Evolutionary conservation across 2,888 invertebrate species (phyloP).

Genomic region (Microplitis manilae): DNA sequence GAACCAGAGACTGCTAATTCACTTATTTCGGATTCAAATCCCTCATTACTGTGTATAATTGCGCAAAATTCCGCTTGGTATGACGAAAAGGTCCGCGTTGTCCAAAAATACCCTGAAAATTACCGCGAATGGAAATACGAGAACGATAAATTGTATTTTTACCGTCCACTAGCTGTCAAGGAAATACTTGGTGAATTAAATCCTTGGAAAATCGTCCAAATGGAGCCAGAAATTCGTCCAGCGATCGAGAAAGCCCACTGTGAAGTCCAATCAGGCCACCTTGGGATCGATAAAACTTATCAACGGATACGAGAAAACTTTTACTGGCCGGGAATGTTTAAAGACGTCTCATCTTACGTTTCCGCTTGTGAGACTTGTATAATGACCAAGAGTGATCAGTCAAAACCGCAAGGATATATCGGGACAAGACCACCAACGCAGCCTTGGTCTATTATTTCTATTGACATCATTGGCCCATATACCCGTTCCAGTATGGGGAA

Average conservation of each 20-base stretch:
- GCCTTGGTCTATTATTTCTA: constrained; percentile 39
- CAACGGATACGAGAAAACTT: constrained; percentile 9
- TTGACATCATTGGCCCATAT: constrained; percentile 24
- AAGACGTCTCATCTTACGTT: constrained; percentile 29
- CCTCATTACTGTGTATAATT: background rate
- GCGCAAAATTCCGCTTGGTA: constrained; percentile 43
- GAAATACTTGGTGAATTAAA: constrained; percentile 36
- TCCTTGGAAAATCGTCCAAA: constrained; percentile 33
- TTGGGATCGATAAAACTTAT: constrained; percentile 41
- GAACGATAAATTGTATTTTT: constrained; percentile 24
- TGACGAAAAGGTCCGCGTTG: constrained; percentile 26
- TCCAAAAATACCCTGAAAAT: constrained; percentile 13
- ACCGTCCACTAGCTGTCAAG: constrained; percentile 31
- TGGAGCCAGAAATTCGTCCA: background rate
- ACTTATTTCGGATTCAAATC: too few relatives aligned
- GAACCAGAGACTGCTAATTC: background rate
- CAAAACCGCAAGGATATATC: constrained; percentile 17
- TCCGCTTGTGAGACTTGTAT: constrained; percentile 30
- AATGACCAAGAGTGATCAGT: constrained; percentile 37
- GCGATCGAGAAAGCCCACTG: constrained; percentile 25
- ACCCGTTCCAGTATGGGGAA: constrained; percentile 35
- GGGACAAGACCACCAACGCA: constrained; percentile 23
- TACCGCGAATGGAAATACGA: constrained; percentile 39
- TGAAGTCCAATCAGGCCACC: background rate
- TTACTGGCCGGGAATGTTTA: constrained; percentile 39